Evolutionary conservation across 2,888 invertebrate species (phyloP).

Genomic region (Parthenolecanium corni): DNA sequence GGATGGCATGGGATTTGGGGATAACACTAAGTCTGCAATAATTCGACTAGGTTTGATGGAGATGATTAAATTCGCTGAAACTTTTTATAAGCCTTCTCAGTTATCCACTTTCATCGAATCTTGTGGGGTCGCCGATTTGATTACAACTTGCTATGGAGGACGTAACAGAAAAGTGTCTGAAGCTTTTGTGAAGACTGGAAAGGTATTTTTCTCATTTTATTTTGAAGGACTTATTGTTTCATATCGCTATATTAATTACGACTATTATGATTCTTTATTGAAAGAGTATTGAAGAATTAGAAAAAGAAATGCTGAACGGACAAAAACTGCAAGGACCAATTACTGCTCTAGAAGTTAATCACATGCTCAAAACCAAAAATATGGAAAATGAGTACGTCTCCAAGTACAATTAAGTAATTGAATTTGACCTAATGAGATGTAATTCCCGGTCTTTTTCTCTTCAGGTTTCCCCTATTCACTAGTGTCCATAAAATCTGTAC

Average conservation of each 20-base stretch:
- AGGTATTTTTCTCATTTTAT: no score
- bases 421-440: background rate
- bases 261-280: background rate
- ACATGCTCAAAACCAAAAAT: slow-evolving; percentile 75
- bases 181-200: slow-evolving; percentile 84
- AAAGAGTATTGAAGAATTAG: slow-evolving; percentile 72
- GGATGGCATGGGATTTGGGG: slow-evolving; percentile 87
- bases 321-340: slow-evolving; percentile 96
- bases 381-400: slow-evolving; percentile 72
- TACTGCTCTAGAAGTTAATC: slow-evolving; percentile 93
- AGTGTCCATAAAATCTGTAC: slow-evolving; percentile 89
- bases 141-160: slow-evolving; percentile 97
- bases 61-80: slow-evolving; percentile 92
- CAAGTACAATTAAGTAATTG: slow-evolving; percentile 16
- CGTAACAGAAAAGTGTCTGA: slow-evolving; percentile 89
- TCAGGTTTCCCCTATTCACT: slow-evolving; percentile 89
- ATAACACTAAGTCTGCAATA: slow-evolving; percentile 97
- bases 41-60: slow-evolving; percentile 97
- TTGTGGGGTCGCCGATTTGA: slow-evolving; percentile 95
- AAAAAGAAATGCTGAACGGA: slow-evolving; percentile 91
- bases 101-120: slow-evolving; percentile 94
- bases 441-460: slow-evolving; percentile 35
- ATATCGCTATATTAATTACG: background rate
- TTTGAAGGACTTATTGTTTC: background rate
- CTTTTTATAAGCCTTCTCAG: slow-evolving; percentile 83